phyloP scores from a whole-genome alignment of 2,888 invertebrate genomes.

The Agrotis segetum region DNA sequence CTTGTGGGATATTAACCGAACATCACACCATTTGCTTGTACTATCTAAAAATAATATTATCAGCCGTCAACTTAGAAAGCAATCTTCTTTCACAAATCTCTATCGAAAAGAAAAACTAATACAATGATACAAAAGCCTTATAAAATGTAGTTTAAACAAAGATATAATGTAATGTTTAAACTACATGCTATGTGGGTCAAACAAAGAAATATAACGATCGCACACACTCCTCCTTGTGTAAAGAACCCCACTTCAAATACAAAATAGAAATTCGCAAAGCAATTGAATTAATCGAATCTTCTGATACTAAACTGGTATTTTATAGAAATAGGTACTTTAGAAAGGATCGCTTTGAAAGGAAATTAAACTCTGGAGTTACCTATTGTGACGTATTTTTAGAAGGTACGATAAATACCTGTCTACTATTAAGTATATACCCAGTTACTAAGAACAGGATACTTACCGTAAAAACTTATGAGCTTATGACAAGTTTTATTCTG shows the following conservation, averaged over 20 bases:
- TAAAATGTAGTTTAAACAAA: not conserved
- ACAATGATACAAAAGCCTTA: too few species aligned
- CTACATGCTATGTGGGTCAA: not conserved
- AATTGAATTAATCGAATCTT: not conserved
- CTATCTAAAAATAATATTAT: not conserved
- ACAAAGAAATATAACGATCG: conserved; percentile 11
- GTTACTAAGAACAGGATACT: not conserved
- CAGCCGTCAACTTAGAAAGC: not conserved
- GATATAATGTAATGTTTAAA: conserved; percentile 4
- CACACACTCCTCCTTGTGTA: not conserved
- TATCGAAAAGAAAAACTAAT: not conserved
- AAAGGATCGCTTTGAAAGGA: too few species aligned
- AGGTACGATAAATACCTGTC: too few species aligned
- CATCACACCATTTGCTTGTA: too few species aligned
- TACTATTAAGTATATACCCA: too few species aligned
- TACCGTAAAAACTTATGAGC: too few species aligned
- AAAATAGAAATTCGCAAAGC: not conserved
- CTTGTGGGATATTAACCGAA: too few species aligned
- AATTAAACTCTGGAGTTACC: too few species aligned
- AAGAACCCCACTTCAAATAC: not conserved
- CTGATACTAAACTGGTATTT: not conserved
- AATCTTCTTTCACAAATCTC: not conserved
- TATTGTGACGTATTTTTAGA: not conserved
- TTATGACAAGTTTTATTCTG: too few species aligned
- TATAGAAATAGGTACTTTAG: not conserved